Conservation (phyloP, 1,140 invertebrate species). For the Gonatopus flavifemur region DNA sequence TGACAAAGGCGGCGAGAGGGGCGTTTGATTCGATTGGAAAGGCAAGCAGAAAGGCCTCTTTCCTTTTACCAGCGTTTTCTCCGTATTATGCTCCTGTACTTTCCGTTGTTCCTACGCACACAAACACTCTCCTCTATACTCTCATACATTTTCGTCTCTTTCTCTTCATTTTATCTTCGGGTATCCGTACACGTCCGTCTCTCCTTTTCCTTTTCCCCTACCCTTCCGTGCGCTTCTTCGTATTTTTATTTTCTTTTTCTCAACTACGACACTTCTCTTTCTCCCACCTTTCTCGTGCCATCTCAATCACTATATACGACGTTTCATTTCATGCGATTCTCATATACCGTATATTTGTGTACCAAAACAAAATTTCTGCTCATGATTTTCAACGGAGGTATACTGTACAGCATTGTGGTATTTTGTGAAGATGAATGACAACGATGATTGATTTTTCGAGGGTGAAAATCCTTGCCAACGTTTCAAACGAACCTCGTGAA, state of each 20-base stretch:
- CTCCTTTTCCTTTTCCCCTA: conserved; percentile 10
- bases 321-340: conserved; percentile 40
- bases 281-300: conserved; percentile 25
- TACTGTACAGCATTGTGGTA: no score
- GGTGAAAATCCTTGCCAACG: no score
- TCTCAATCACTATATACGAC: conserved; percentile 44
- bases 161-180: conserved; percentile 6
- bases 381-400: no score
- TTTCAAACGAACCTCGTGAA: no score
- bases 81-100: conserved; percentile 43
- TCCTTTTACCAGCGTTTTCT: conserved; percentile 51
- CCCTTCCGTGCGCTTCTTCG: conserved; percentile 7
- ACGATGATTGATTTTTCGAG: no score
- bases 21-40: conserved; percentile 51
- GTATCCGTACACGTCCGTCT: conserved; percentile 7
- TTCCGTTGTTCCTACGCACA: conserved; percentile 41
- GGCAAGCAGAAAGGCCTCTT: conserved; percentile 44
- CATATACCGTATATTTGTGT: neutral
- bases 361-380: no score
- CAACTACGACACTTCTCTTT: neutral
- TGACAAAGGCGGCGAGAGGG: conserved; percentile 46
- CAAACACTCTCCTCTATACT: conserved; percentile 7
- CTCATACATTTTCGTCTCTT: conserved; percentile 24
- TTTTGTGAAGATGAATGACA: no score
- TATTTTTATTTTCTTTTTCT: neutral